Percentiles rank a stretch among this genome's conserved stretches.
These are phyloP conservation scores for Rachycentron canadum DNA, from an alignment of 2,797 vertebrate species.

Conservation along the genomic window DNA sequence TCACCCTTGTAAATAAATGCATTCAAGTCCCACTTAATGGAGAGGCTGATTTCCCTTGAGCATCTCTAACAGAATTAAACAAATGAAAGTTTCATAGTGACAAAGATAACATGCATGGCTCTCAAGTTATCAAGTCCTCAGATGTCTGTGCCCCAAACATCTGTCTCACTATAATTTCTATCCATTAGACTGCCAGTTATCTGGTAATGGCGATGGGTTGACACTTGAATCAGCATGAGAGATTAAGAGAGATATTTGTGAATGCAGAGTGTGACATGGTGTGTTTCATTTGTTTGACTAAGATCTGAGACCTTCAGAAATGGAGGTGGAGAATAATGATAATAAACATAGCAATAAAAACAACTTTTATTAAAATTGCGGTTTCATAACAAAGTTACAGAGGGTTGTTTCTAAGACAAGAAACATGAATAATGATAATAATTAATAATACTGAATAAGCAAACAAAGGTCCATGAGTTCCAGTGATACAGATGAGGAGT, in stretches of 20 bases:
- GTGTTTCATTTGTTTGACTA: slow-evolving; percentile 21
- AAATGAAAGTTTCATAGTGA: slow-evolving; percentile 65
- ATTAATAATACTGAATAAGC: slow-evolving; percentile 23
- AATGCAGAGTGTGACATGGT: slow-evolving; percentile 20
- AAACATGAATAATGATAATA: neutral
- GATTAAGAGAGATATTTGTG: slow-evolving; percentile 13
- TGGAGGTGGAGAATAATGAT: slow-evolving; percentile 33
- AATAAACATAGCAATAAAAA: slow-evolving; percentile 24
- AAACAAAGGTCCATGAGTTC: slow-evolving; percentile 25
- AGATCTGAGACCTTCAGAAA: slow-evolving; percentile 2
- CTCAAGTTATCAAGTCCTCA: slow-evolving; percentile 26
- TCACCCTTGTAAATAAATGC: slow-evolving; percentile 55
- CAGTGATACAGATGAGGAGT: slow-evolving; percentile 2
- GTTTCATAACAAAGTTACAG: slow-evolving; percentile 42
- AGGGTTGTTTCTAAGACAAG: slow-evolving; percentile 12
- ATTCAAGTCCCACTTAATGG: slow-evolving; percentile 48
- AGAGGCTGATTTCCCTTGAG: slow-evolving; percentile 73
- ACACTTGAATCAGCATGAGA: slow-evolving; percentile 34
- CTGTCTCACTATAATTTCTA: slow-evolving; percentile 26
- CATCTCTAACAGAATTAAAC: slow-evolving; percentile 53
- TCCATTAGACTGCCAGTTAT: slow-evolving; percentile 34
- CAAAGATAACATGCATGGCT: slow-evolving; percentile 43
- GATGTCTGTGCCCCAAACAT: slow-evolving; percentile 24
- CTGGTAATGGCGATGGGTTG: slow-evolving; percentile 26
- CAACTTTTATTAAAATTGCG: slow-evolving; percentile 60